Percentiles rank a stretch among this genome's conserved stretches.
These are phyloP conservation scores for Balearica regulorum DNA, from an alignment of 2,797 vertebrate genomes.

Conservation along the genomic window DNA sequence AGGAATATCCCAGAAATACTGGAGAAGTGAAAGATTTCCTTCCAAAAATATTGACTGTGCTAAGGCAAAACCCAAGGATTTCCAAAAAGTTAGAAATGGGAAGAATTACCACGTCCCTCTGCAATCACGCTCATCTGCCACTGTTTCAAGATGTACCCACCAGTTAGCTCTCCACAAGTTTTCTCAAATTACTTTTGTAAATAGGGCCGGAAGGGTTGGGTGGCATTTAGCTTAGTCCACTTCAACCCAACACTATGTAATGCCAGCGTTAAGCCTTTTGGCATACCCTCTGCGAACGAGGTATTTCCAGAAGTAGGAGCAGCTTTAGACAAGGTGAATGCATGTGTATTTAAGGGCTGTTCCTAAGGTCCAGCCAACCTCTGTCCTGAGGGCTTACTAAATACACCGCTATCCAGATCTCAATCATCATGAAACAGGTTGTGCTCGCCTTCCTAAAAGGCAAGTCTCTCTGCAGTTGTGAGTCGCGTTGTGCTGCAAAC, in stretches of 20 bases:
- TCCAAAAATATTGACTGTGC: background rate
- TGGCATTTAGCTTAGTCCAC: background rate
- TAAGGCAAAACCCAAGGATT: background rate
- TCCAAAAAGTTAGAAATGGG: background rate
- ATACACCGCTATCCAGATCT: background rate
- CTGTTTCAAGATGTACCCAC: background rate
- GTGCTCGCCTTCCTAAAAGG: background rate
- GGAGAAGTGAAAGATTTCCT: background rate
- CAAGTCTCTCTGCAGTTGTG: background rate
- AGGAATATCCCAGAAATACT: background rate
- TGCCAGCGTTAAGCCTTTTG: background rate
- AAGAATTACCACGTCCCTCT: background rate
- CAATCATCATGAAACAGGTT: background rate
- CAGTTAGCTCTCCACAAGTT: background rate
- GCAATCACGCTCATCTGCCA: background rate
- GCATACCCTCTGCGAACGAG: background rate
- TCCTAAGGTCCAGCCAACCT: background rate
- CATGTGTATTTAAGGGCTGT: background rate
- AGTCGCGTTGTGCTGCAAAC: background rate
- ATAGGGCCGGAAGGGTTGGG: background rate
- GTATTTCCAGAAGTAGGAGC: background rate
- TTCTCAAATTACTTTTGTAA: constrained; percentile 28
- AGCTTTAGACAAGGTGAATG: background rate
- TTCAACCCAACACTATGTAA: background rate
- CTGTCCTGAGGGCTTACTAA: background rate